Evolutionary conservation across 92 coral and sea anemone species (phyloP).

Genomic region (Paragorgia papillata): DNA sequence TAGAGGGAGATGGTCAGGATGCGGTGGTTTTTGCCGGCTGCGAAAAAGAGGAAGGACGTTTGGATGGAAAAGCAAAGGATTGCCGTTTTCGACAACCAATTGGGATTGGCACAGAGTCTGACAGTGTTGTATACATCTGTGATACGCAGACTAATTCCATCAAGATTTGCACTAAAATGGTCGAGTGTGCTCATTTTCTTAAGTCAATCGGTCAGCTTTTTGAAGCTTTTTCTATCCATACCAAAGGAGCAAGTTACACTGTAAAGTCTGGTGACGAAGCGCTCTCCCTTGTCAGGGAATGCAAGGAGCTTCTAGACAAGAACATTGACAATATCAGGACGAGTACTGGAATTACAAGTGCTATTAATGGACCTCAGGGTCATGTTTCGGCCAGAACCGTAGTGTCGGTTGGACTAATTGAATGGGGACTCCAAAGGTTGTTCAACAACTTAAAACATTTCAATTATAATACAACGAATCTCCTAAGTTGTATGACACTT

Average conservation of each 20-base stretch:
- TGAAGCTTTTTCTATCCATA: constrained; percentile 66
- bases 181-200: constrained; percentile 44
- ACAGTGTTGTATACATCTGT: constrained; percentile 48
- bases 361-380: constrained; percentile 64
- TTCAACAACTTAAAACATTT: constrained; percentile 38
- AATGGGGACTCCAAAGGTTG: constrained; percentile 53
- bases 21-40: constrained; percentile 58
- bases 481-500: constrained; percentile 67
- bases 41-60: constrained; percentile 54
- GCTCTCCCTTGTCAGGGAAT: constrained; percentile 49
- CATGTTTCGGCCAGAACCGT: constrained; percentile 65
- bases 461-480: constrained; percentile 36
- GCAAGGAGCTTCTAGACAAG: constrained; percentile 56
- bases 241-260: constrained; percentile 55
- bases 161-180: constrained; percentile 55
- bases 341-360: constrained; percentile 52
- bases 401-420: constrained; percentile 55
- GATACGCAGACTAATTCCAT: constrained; percentile 61
- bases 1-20: constrained; percentile 18
- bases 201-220: constrained; percentile 56
- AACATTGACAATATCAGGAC: constrained; percentile 47
- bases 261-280: constrained; percentile 60
- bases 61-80: constrained; percentile 51
- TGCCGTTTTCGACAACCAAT: constrained; percentile 53
- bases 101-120: constrained; percentile 61